phyloP scores from a whole-genome alignment of 1,140 invertebrate genomes.

The Pogonus chalceus region DNA sequence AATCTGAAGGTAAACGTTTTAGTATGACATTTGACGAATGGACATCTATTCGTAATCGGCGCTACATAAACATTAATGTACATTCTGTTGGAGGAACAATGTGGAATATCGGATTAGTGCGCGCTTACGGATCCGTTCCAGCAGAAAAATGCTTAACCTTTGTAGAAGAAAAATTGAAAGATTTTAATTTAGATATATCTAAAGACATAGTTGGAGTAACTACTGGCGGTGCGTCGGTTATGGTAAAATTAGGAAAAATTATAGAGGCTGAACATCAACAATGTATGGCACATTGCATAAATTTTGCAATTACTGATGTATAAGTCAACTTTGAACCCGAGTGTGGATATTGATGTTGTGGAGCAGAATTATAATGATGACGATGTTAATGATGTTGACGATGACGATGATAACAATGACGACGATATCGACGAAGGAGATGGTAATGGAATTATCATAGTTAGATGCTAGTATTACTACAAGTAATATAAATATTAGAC shows the following conservation, averaged over 20 bases:
- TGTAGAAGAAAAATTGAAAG: conserved; percentile 13
- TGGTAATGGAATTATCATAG: no score
- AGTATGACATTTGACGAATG: no score
- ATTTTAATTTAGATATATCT: conserved; percentile 14
- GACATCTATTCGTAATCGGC: no score
- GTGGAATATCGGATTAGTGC: no score
- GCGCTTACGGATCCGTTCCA: no score
- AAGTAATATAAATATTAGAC: no score
- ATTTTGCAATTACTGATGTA: conserved; percentile 19
- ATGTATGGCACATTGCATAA: no score
- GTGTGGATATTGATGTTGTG: conserved; percentile 16
- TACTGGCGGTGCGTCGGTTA: conserved; percentile 10
- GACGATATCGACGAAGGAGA: conserved; percentile 14
- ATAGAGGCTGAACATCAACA: conserved; percentile 8
- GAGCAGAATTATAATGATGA: conserved; percentile 18
- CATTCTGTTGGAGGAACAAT: no score
- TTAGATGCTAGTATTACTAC: no score
- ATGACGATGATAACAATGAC: conserved; percentile 12
- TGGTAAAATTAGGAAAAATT: conserved; percentile 16
- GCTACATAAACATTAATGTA: no score
- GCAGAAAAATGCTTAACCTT: conserved; percentile 11
- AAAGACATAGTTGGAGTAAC: conserved; percentile 11
- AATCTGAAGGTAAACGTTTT: conserved; percentile 13
- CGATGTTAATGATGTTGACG: conserved; percentile 14
- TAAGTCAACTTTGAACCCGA: conserved; percentile 17